Percentiles rank a stretch among this genome's conserved stretches.
phyloP scores from a whole-genome alignment of 2,113 vertebrate species.

The Brienomyrus longianalis region DNA sequence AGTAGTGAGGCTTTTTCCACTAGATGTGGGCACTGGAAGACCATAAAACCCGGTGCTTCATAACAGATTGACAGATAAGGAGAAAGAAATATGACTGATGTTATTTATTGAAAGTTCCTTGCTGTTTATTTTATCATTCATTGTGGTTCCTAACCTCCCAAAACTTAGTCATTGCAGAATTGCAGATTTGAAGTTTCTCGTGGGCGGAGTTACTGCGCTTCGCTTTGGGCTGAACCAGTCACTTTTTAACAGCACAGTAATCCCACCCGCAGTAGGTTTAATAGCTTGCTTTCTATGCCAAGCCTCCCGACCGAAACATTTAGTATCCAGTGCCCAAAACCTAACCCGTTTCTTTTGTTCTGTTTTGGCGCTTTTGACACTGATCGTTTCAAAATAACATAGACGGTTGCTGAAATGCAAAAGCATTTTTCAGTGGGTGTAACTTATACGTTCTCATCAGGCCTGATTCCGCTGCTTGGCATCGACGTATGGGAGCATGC shows the following conservation, averaged over 20 bases:
- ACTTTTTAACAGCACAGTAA: not conserved
- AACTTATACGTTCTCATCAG: conserved; percentile 46
- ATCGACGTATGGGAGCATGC: conserved; percentile 98
- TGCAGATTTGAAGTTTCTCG: not conserved
- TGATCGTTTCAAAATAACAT: not conserved
- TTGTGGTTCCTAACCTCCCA: not conserved
- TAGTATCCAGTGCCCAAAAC: not conserved
- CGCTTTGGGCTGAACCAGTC: not conserved
- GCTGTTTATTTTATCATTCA: not conserved
- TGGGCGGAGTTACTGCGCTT: not conserved
- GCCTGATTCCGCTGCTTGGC: conserved; percentile 87
- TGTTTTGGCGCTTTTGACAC: not conserved
- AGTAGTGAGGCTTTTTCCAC: not conserved
- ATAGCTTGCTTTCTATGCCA: not conserved
- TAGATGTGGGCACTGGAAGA: not conserved
- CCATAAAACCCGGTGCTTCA: not conserved
- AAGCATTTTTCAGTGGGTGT: not conserved
- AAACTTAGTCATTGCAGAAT: not conserved
- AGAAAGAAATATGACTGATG: not conserved
- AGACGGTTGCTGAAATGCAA: not conserved
- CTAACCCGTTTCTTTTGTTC: not conserved
- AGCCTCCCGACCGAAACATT: not conserved
- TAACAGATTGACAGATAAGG: not conserved
- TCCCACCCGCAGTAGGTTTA: not conserved
- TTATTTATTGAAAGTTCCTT: not conserved